These are phyloP conservation scores for Brachyrhaphis roseni DNA, from an alignment of 2,797 vertebrate genomes.

Conservation along the genomic window DNA sequence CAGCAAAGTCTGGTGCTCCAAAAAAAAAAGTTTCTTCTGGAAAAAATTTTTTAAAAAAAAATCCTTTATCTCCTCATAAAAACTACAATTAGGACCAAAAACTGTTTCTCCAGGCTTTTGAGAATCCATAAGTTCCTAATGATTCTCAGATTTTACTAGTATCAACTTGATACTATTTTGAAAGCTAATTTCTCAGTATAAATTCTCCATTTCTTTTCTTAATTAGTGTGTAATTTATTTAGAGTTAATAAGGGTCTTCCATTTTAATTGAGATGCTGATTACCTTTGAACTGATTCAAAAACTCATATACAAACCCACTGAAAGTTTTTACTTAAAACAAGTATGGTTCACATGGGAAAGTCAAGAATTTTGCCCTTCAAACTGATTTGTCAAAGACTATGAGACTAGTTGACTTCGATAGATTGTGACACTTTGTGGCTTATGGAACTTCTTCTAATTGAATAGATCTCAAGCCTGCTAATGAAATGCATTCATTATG, in stretches of 20 bases:
- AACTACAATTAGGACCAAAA: not conserved
- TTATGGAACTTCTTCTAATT: not conserved
- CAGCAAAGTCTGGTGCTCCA: not conserved
- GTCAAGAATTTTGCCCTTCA: not conserved
- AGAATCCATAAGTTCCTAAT: not conserved
- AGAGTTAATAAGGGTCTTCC: not conserved
- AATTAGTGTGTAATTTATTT: not conserved
- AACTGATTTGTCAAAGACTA: not conserved
- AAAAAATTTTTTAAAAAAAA: too few species aligned
- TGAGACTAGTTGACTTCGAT: not conserved
- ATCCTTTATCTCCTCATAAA: not conserved
- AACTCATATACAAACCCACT: not conserved
- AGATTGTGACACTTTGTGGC: not conserved
- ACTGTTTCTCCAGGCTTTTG: not conserved
- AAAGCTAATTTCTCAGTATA: not conserved
- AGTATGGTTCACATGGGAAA: not conserved
- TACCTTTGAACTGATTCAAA: not conserved
- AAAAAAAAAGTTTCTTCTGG: not conserved
- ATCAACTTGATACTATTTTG: not conserved
- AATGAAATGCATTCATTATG: conserved; percentile 6
- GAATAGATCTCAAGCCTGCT: not conserved
- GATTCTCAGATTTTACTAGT: not conserved
- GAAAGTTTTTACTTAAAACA: not conserved
- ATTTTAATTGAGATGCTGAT: not conserved
- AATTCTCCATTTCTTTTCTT: not conserved